A percentile compares a stretch with the other conserved stretches of the same genome.
These are phyloP conservation scores for Zaprionus vittiger DNA, from an alignment of 1,140 invertebrate genomes.

Conservation along the genomic window DNA sequence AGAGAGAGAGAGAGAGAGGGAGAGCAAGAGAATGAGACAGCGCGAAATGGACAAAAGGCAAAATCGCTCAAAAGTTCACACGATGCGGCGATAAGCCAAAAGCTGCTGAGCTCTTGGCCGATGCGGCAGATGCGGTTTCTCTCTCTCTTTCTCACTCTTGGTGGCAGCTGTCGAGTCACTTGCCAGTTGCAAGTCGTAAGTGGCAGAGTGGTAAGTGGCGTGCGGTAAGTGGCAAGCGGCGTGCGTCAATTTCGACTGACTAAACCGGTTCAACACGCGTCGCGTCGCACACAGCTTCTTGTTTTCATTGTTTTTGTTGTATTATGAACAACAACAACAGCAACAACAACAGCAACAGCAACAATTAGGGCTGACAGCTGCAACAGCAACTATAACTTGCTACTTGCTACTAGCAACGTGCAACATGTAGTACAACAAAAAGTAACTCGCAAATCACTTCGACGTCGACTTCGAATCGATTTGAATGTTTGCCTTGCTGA, in stretches of 20 bases:
- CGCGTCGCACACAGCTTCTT: slow-evolving; percentile 23
- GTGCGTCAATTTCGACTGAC: slow-evolving; percentile 7
- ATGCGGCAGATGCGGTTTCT: slow-evolving; percentile 28
- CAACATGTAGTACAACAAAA: slow-evolving; percentile 21
- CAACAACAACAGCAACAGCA: background rate
- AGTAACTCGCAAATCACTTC: slow-evolving; percentile 28
- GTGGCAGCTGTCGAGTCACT: slow-evolving; percentile 25
- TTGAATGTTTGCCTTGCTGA: slow-evolving; percentile 42
- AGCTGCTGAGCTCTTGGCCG: slow-evolving; percentile 29
- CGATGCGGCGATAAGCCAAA: slow-evolving; percentile 55
- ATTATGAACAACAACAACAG: background rate
- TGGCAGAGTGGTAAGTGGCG: slow-evolving; percentile 12
- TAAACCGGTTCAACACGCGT: slow-evolving; percentile 54
- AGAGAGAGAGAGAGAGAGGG: background rate
- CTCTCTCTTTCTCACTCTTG: background rate
- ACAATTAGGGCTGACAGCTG: slow-evolving; percentile 31
- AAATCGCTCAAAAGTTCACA: slow-evolving; percentile 56
- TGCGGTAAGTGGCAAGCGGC: slow-evolving; percentile 19
- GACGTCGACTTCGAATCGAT: slow-evolving; percentile 10
- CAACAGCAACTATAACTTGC: slow-evolving; percentile 42
- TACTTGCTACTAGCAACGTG: slow-evolving; percentile 35
- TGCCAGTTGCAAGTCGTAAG: slow-evolving; percentile 9
- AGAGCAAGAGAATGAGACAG: background rate
- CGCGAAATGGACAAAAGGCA: background rate
- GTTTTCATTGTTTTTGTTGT: background rate